These are phyloP conservation scores for Drosophila burlai DNA, from an alignment of 1,140 invertebrate genomes.

Conservation along the genomic window DNA sequence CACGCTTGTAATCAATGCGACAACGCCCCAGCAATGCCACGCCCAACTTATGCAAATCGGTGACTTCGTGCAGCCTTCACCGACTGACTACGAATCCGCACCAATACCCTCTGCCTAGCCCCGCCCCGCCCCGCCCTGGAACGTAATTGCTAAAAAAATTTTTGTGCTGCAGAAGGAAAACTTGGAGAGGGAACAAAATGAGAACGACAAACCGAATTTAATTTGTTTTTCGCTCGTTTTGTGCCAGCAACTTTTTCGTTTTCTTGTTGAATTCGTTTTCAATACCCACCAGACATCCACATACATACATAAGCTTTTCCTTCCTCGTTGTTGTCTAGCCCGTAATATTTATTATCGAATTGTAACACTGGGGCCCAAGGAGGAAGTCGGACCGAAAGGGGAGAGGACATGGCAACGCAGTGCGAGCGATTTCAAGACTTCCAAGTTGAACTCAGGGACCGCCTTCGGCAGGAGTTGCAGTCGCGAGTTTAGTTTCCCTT, in stretches of 20 bases:
- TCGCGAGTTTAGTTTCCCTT: constrained; percentile 45
- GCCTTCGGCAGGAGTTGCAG: constrained; percentile 63
- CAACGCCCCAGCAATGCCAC: constrained; percentile 37
- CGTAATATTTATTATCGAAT: constrained; percentile 82
- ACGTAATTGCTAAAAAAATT: constrained; percentile 75
- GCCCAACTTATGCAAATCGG: constrained; percentile 74
- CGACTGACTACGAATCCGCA: not conserved
- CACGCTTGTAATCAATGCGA: constrained; percentile 77
- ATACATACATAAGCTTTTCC: constrained; percentile 31
- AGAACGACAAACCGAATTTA: constrained; percentile 77
- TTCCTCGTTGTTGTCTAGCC: constrained; percentile 72
- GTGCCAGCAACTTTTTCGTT: constrained; percentile 66
- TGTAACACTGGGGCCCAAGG: constrained; percentile 46
- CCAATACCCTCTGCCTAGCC: not conserved
- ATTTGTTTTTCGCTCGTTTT: constrained; percentile 79
- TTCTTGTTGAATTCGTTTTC: constrained; percentile 59
- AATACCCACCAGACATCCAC: constrained; percentile 33
- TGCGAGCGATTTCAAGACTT: constrained; percentile 70
- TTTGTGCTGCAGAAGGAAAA: constrained; percentile 50
- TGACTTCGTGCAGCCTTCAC: constrained; percentile 43
- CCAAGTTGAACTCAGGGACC: constrained; percentile 36
- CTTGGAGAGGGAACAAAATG: constrained; percentile 55
- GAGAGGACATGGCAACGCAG: constrained; percentile 61
- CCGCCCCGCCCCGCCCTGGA: not conserved
- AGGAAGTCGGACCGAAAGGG: constrained; percentile 5